phyloP scores from a whole-genome alignment of 1,140 invertebrate genomes.

The Brachionus paranguensis region DNA sequence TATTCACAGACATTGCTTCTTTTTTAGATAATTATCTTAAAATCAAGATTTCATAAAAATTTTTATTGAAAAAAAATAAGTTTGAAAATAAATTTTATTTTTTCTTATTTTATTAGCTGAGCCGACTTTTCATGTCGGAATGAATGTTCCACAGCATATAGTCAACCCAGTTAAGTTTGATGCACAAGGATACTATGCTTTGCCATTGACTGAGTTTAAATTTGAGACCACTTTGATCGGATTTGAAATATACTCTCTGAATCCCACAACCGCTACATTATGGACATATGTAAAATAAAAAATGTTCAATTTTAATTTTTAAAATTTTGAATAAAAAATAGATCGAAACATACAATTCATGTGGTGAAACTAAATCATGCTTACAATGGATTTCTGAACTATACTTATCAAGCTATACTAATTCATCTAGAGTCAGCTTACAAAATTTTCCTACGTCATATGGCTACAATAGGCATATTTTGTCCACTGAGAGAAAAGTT shows the following conservation, averaged over 20 bases:
- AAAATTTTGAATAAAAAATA: background rate
- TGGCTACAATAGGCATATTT: background rate
- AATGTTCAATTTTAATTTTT: background rate
- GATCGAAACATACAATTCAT: background rate
- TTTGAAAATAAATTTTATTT: too few relatives aligned
- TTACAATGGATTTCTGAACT: background rate
- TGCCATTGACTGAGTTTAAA: background rate
- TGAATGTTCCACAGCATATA: background rate
- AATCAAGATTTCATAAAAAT: too few relatives aligned
- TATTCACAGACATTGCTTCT: too few relatives aligned
- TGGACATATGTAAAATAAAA: background rate
- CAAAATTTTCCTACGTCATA: background rate
- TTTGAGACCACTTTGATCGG: background rate
- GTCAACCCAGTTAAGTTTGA: background rate
- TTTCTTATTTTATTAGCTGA: background rate
- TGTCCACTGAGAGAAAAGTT: background rate
- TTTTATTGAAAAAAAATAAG: too few relatives aligned
- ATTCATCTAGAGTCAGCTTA: background rate
- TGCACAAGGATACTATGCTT: background rate
- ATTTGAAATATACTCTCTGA: background rate
- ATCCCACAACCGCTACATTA: background rate
- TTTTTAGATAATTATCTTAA: too few relatives aligned
- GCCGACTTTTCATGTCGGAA: background rate
- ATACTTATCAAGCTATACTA: background rate
- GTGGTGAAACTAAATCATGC: background rate